Evolutionary conservation across 2,888 invertebrate genomes (phyloP).

Genomic region (Spodoptera picta): DNA sequence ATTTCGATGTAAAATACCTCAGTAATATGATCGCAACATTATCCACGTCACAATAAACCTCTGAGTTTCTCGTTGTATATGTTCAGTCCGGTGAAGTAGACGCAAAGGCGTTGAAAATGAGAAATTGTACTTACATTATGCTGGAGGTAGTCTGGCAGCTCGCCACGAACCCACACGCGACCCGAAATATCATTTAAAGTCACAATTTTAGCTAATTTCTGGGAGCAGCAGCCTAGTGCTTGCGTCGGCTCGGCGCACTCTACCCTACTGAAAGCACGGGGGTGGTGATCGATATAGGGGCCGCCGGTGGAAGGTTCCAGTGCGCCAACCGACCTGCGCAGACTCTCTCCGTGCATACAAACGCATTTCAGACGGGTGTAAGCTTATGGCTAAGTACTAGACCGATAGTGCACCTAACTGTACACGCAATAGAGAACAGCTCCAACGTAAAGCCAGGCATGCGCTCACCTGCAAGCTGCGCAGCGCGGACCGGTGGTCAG

Average conservation of each 20-base stretch:
- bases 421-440: slow-evolving; percentile 23
- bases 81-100: too few species aligned
- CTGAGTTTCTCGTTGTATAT: too few species aligned
- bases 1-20: too few species aligned
- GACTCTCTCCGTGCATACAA: neutral
- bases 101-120: too few species aligned
- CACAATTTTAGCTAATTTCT: neutral
- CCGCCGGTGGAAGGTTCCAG: slow-evolving; percentile 26
- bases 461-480: slow-evolving; percentile 28
- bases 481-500: slow-evolving; percentile 5
- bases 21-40: too few species aligned
- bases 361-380: slow-evolving; percentile 21
- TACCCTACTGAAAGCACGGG: slow-evolving; percentile 25
- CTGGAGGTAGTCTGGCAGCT: too few species aligned
- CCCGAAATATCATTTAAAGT: too few species aligned
- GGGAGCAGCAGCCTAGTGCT: slow-evolving; percentile 1
- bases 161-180: too few species aligned
- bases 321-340: neutral
- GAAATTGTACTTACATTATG: too few species aligned
- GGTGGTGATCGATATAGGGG: slow-evolving; percentile 55
- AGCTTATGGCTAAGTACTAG: neutral
- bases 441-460: neutral
- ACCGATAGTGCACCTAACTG: slow-evolving; percentile 17
- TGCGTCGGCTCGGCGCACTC: slow-evolving; percentile 8
- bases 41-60: too few species aligned